Evolutionary conservation across 2,113 vertebrate species (phyloP).

Genomic region (Setophaga kirtlandii): DNA sequence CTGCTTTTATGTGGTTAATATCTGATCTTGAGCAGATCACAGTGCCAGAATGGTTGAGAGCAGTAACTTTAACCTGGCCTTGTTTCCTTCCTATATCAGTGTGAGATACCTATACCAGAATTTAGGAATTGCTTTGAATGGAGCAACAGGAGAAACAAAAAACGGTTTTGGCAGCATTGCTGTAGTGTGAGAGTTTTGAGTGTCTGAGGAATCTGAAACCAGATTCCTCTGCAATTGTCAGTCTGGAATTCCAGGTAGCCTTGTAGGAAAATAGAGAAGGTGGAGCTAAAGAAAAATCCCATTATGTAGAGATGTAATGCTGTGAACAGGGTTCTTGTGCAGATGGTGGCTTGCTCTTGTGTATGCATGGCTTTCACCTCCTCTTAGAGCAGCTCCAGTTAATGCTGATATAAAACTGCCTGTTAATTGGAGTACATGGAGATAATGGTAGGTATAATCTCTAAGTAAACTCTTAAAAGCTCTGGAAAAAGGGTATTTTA

Average conservation of each 20-base stretch:
- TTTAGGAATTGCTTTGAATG: not conserved
- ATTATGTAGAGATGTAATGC: not conserved
- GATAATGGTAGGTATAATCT: conserved; percentile 33
- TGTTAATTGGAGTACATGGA: conserved; percentile 57
- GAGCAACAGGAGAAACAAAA: not conserved
- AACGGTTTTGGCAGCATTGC: fast-evolving
- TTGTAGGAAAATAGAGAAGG: not conserved
- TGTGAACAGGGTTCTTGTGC: not conserved
- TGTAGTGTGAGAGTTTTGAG: not conserved
- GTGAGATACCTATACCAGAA: not conserved
- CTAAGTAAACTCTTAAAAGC: conserved; percentile 39
- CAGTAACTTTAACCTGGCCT: not conserved
- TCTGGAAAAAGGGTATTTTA: conserved; percentile 36
- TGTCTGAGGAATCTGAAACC: not conserved
- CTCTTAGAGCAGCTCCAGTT: conserved; percentile 1
- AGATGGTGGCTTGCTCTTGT: not conserved
- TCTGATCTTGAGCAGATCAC: not conserved
- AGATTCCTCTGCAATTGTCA: not conserved
- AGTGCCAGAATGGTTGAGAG: not conserved
- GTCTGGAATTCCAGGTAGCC: not conserved
- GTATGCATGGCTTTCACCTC: not conserved
- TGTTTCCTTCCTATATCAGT: not conserved
- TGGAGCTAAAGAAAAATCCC: not conserved
- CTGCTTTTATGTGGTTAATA: not conserved
- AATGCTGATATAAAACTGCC: conserved; percentile 37